Conservation (phyloP, 2,888 invertebrate species). For the Prosapia bicincta region DNA sequence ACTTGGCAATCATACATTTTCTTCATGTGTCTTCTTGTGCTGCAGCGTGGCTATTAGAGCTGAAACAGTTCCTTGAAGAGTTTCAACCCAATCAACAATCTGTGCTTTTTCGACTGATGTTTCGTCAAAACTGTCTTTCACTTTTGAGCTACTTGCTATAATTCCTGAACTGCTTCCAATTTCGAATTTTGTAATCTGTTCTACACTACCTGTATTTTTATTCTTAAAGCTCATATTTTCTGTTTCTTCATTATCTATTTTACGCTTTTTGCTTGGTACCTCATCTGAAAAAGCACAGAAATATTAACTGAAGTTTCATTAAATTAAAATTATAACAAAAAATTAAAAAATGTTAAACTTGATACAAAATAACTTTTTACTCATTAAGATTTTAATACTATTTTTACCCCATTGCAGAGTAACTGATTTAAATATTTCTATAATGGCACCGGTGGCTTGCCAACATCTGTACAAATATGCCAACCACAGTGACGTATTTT, state of each 20-base stretch:
- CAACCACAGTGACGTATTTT: too few species aligned
- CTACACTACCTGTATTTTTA: background rate
- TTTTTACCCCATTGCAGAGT: too few species aligned
- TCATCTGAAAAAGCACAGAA: constrained; percentile 24
- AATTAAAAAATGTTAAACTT: too few species aligned
- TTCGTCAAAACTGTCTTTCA: background rate
- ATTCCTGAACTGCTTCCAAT: background rate
- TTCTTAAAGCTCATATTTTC: background rate
- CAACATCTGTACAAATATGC: too few species aligned
- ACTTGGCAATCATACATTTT: constrained; percentile 5
- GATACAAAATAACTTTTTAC: too few species aligned
- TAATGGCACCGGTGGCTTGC: too few species aligned
- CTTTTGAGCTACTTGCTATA: constrained; percentile 22
- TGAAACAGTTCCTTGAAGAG: constrained; percentile 18
- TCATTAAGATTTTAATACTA: too few species aligned
- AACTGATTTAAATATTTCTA: too few species aligned
- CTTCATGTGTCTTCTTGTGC: constrained; percentile 23
- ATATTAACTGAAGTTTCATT: too few species aligned
- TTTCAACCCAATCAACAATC: constrained; percentile 18
- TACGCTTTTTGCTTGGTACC: constrained; percentile 20
- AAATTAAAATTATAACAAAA: too few species aligned
- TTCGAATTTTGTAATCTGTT: background rate
- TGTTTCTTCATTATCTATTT: constrained; percentile 9
- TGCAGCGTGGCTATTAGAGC: constrained; percentile 20
- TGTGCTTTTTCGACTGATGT: constrained; percentile 2